A percentile compares a stretch with the other conserved stretches of the same genome.
Conservation (phyloP, 2,113 vertebrate species). For the Sinocyclocheilus rhinocerous region DNA sequence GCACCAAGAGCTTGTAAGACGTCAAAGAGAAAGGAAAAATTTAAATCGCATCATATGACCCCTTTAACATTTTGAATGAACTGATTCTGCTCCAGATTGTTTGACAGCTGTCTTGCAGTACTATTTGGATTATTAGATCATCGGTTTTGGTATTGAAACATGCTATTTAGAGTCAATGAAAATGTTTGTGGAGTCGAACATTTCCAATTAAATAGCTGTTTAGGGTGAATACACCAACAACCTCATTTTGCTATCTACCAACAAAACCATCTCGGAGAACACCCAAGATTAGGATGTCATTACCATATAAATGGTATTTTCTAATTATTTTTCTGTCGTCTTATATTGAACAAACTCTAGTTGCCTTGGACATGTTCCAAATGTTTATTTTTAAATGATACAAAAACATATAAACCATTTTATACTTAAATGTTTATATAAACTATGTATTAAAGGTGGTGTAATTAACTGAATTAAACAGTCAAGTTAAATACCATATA, state of each 20-base stretch:
- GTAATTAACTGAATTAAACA: background rate
- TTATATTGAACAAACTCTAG: constrained; percentile 3
- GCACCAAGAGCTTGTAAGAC: too few relatives aligned
- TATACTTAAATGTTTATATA: background rate
- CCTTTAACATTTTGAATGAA: background rate
- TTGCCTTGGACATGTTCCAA: constrained; percentile 12
- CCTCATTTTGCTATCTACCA: constrained; percentile 11
- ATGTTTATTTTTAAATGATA: background rate
- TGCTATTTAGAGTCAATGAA: constrained; percentile 10
- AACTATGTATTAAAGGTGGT: background rate
- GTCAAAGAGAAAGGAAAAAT: too few relatives aligned
- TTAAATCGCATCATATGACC: too few relatives aligned
- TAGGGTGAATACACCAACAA: background rate
- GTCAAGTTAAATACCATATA: background rate
- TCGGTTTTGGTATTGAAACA: background rate
- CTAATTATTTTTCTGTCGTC: background rate
- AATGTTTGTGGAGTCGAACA: background rate
- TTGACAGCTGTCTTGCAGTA: background rate
- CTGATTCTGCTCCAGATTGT: background rate
- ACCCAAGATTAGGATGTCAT: constrained; percentile 1
- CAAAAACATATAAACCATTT: background rate
- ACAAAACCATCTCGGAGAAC: background rate
- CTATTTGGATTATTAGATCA: background rate
- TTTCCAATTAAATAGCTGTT: constrained; percentile 2
- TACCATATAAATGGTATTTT: constrained; percentile 5